phyloP scores from a whole-genome alignment of 37 sponge, comb jelly and placozoan genomes.

The Hexactinellida sp. region DNA sequence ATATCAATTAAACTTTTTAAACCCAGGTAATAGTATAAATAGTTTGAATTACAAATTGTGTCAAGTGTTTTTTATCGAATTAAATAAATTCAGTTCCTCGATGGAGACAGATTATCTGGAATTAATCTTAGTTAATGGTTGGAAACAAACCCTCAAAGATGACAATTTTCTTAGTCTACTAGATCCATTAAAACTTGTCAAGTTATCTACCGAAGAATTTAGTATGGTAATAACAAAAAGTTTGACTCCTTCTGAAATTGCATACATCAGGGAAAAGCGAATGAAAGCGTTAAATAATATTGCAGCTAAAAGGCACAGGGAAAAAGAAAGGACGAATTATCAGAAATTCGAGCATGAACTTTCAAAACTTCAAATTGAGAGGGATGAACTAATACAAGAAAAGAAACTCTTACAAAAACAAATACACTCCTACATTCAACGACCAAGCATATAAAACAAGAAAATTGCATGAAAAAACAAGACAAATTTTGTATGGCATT shows the following conservation, averaged over 20 bases:
- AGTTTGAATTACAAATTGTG: too few species aligned
- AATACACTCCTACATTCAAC: neutral
- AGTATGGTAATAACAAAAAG: neutral
- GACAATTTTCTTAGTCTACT: neutral
- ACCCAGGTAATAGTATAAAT: too few species aligned
- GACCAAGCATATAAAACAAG: too few species aligned
- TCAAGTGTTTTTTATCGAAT: too few species aligned
- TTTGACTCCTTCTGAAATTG: neutral
- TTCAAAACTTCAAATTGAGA: neutral
- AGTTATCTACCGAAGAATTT: neutral
- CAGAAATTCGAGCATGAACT: neutral
- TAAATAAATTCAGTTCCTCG: too few species aligned
- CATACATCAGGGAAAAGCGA: neutral
- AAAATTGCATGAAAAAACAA: too few species aligned
- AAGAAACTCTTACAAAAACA: neutral
- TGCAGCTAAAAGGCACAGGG: neutral
- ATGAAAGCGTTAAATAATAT: constrained; percentile 2
- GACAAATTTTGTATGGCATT: too few species aligned
- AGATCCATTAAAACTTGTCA: neutral
- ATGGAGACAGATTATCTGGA: neutral
- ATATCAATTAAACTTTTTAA: too few species aligned
- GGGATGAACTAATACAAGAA: neutral
- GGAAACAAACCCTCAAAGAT: neutral
- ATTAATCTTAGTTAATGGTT: neutral
- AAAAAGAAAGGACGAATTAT: neutral